phyloP scores from a whole-genome alignment of 2,113 vertebrate species.

The Perognathus longimembris region DNA sequence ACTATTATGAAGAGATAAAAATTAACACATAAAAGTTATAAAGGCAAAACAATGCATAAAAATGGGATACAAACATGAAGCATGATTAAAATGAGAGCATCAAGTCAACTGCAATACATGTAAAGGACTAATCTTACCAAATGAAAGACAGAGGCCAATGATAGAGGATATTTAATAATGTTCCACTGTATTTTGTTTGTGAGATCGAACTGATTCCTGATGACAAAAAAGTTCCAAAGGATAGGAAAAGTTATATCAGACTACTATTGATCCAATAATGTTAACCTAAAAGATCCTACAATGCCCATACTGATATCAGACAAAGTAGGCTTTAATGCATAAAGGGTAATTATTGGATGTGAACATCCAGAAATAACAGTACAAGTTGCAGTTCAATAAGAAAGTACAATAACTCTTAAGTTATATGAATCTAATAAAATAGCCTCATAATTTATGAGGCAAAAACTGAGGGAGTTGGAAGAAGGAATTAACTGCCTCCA shows the following conservation, averaged over 20 bases:
- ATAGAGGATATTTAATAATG: neutral
- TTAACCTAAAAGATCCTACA: neutral
- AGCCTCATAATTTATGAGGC: neutral
- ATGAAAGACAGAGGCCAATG: neutral
- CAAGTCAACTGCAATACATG: slow-evolving; percentile 41
- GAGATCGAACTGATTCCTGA: neutral
- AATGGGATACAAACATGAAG: neutral
- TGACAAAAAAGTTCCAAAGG: neutral
- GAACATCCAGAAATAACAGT: neutral
- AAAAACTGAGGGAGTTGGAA: slow-evolving; percentile 2
- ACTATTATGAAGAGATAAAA: neutral
- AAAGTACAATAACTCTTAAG: neutral
- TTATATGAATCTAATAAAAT: neutral
- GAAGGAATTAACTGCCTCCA: neutral
- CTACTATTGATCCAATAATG: neutral
- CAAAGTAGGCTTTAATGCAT: neutral
- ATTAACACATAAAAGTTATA: neutral
- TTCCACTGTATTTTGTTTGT: neutral
- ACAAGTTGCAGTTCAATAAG: neutral
- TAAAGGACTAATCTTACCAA: neutral
- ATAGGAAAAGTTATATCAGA: neutral
- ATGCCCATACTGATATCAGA: neutral
- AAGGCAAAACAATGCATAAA: neutral
- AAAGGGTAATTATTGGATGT: neutral
- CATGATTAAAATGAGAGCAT: neutral